A percentile compares a stretch with the other conserved stretches of the same genome.
phyloP scores from a whole-genome alignment of 2,113 vertebrate species.

The Noctilio leporinus region DNA sequence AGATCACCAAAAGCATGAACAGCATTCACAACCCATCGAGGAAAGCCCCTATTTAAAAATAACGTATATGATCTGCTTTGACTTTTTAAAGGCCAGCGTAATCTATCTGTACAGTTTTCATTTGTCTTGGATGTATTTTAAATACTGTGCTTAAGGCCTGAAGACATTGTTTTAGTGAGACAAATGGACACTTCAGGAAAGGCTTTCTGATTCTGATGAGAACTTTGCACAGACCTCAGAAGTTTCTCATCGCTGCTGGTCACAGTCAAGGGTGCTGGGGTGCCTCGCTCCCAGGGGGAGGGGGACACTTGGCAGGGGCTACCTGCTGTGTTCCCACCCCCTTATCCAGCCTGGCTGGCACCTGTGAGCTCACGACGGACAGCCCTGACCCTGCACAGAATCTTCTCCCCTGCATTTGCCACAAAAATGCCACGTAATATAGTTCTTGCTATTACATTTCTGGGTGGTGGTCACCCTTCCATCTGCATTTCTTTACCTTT shows the following conservation, averaged over 20 bases:
- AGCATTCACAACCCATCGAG: background rate
- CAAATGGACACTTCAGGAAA: background rate
- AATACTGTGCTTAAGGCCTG: background rate
- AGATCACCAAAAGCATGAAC: background rate
- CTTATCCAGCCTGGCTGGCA: background rate
- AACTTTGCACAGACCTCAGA: background rate
- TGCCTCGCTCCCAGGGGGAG: background rate
- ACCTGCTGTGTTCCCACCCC: rapidly evolving
- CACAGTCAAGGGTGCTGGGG: background rate
- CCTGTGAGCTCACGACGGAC: rapidly evolving
- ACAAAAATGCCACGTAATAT: no score
- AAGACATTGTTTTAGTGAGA: background rate
- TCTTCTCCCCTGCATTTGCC: background rate
- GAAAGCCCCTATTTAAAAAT: background rate
- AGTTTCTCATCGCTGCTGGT: background rate
- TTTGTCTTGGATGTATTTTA: background rate
- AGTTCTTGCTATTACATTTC: background rate
- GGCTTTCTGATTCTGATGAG: background rate
- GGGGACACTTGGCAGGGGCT: background rate
- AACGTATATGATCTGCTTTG: background rate
- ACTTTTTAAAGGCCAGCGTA: background rate
- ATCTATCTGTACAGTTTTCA: background rate
- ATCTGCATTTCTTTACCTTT: background rate
- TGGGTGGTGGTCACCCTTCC: no score
- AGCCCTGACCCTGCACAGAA: background rate